Base-by-base conservation (phyloP, 2,797 vertebrate genomes). In the Chloroceryle amazona region DNA sequence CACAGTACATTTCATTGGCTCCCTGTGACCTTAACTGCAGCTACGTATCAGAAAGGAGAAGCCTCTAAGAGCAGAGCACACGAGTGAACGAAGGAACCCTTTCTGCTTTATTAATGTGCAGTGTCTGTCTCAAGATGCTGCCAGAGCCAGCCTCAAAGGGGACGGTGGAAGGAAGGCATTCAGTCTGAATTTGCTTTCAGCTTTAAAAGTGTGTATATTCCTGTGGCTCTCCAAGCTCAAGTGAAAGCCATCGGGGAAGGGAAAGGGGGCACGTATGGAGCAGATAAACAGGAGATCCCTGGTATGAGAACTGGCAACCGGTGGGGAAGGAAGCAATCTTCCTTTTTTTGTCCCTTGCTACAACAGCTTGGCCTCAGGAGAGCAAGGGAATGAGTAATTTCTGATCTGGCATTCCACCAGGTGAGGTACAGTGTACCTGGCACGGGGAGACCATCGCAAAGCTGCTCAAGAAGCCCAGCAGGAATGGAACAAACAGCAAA, bases 11-110 rank as follows among this genome's bases (percentile, higher is more conserved):
- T 82, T 68, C 71, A 46, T 51, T 84, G 81, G 71, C 89, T 96
- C 75, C 26, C 9, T 11, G 63, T 55, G 80, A 81, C 94, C 89
- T 93, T 11, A 89, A 80, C 84, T 88, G 90, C 94, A 96, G 70
- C 68, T 80, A 33, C 72, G 2, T 4, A 60, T 37, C 46, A 51
- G 67, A 76, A 42, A 89, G 71, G 73, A 86, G 87, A 87, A 91
- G 37, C n/a, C 42, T 94, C 72, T 29, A 2, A 0, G 1, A 91
- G 94, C 58, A 13, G 10, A 61, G 83, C 86, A 62, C 79, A 35
- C 0, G 9, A 52, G 60, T 51, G 88, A 85, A 37, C 2, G 58
- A 79, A 94, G 91, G 81, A 86, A 68, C 29, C 60, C 54, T 93
- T 51, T 67, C 91, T 81, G 81, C 92, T 89, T 93, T 83, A 90